Percentiles rank a stretch among this genome's conserved stretches.
These are phyloP conservation scores for Colossoma macropomum DNA, from an alignment of 2,113 vertebrate genomes.

Conservation along the genomic window DNA sequence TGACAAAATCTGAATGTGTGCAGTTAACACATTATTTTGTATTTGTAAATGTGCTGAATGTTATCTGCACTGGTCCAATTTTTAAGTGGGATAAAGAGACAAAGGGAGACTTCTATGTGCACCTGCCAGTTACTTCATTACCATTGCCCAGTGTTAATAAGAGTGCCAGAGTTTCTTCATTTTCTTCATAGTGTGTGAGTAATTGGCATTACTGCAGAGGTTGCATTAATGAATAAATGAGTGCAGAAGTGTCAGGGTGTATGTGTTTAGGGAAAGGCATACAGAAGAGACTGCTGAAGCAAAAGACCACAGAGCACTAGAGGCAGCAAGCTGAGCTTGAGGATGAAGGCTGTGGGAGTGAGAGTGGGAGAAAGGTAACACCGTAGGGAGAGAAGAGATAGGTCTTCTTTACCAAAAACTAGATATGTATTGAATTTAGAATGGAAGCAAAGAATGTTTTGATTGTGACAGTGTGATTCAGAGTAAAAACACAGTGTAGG, in stretches of 20 bases:
- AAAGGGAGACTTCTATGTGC: too few species aligned
- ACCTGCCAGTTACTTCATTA: too few species aligned
- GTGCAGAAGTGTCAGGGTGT: background rate
- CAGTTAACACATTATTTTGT: too few species aligned
- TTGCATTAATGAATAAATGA: slow-evolving; percentile 31
- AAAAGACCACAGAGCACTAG: background rate
- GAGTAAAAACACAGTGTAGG: too few species aligned
- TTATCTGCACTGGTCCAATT: too few species aligned
- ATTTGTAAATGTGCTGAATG: too few species aligned
- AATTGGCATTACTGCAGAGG: background rate
- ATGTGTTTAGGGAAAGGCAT: slow-evolving; percentile 11
- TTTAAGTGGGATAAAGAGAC: too few species aligned
- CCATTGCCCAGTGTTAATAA: background rate
- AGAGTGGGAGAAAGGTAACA: background rate
- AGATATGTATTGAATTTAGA: too few species aligned
- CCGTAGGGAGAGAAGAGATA: background rate
- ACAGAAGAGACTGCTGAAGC: background rate
- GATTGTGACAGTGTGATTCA: too few species aligned
- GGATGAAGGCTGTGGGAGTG: background rate
- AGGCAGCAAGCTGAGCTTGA: background rate
- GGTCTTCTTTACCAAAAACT: too few species aligned
- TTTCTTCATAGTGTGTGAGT: background rate
- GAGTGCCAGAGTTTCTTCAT: background rate
- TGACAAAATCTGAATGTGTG: too few species aligned
- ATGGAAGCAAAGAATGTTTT: too few species aligned